phyloP scores from a whole-genome alignment of 2,888 invertebrate genomes.

The Corbicula japonica region DNA sequence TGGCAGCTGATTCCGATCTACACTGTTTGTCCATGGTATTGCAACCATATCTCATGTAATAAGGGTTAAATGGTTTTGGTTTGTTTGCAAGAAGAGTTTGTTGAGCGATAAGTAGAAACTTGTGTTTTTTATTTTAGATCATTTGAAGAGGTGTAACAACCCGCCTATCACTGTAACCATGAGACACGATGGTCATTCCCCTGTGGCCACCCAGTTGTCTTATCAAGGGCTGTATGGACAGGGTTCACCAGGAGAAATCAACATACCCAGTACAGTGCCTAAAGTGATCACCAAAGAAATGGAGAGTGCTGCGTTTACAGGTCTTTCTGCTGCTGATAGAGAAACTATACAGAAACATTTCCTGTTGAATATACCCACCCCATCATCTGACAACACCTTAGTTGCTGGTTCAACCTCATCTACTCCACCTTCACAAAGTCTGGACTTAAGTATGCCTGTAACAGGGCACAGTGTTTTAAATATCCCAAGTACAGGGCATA shows the following conservation, averaged over 20 bases:
- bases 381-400: slow-evolving; percentile 50
- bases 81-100: too few relatives aligned
- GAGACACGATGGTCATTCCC: slow-evolving; percentile 52
- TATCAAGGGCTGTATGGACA: slow-evolving; percentile 50
- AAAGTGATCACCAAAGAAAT: slow-evolving; percentile 58
- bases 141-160: slow-evolving; percentile 65
- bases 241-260: slow-evolving; percentile 55
- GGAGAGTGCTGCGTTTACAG: slow-evolving; percentile 55
- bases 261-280: slow-evolving; percentile 55
- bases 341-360: slow-evolving; percentile 66
- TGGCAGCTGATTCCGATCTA: too few relatives aligned
- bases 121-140: slow-evolving; percentile 50
- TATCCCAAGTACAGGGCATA: slow-evolving; percentile 49
- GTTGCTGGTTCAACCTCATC: slow-evolving; percentile 43
- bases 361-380: slow-evolving; percentile 59
- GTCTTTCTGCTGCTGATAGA: slow-evolving; percentile 56
- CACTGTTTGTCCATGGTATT: too few relatives aligned
- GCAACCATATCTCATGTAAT: too few relatives aligned
- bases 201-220: slow-evolving; percentile 46
- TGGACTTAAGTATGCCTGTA: slow-evolving; percentile 59
- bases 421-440: slow-evolving; percentile 47
- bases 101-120: neutral
- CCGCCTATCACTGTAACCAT: slow-evolving; percentile 56
- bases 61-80: too few relatives aligned
- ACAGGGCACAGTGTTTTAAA: slow-evolving; percentile 50